These are phyloP conservation scores for Symphodus melops DNA, from an alignment of 2,113 vertebrate genomes.

Conservation along the genomic window DNA sequence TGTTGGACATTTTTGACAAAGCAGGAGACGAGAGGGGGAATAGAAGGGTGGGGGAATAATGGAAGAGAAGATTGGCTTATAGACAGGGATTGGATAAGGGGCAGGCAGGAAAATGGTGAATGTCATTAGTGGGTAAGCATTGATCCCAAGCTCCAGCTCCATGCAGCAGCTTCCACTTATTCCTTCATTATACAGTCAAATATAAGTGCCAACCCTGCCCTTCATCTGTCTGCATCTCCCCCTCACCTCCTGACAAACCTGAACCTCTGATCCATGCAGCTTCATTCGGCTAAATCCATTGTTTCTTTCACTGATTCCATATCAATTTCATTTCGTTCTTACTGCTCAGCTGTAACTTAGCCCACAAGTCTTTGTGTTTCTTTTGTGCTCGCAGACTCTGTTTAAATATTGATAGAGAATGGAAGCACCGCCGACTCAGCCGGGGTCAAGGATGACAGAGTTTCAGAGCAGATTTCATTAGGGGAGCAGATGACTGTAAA, in stretches of 20 bases:
- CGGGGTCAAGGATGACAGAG: slow-evolving; percentile 70
- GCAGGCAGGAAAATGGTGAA: slow-evolving; percentile 13
- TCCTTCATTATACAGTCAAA: slow-evolving; percentile 75
- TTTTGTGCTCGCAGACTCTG: slow-evolving; percentile 68
- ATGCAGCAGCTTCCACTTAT: slow-evolving; percentile 44
- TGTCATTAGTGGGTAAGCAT: slow-evolving; percentile 60
- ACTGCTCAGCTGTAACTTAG: slow-evolving; percentile 72
- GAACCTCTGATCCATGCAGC: slow-evolving; percentile 46
- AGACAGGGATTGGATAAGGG: slow-evolving; percentile 6
- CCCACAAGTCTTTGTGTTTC: slow-evolving; percentile 53
- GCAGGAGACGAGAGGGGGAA: neutral
- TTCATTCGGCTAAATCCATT: slow-evolving; percentile 56
- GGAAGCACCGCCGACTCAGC: slow-evolving; percentile 66
- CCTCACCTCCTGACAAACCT: slow-evolving; percentile 40
- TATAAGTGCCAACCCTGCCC: slow-evolving; percentile 43
- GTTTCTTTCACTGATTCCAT: slow-evolving; percentile 71
- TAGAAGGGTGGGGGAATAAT: neutral
- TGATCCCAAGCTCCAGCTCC: slow-evolving; percentile 59
- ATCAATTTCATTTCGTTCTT: slow-evolving; percentile 50
- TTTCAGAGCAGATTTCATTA: slow-evolving; percentile 72
- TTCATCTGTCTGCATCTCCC: slow-evolving; percentile 32
- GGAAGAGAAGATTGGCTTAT: slow-evolving; percentile 25
- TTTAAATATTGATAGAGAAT: slow-evolving; percentile 84
- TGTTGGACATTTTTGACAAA: slow-evolving; percentile 10
- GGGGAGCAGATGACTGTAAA: slow-evolving; percentile 62